Base-by-base conservation (phyloP, 2,113 vertebrate genomes). In the Jacana jacana region DNA sequence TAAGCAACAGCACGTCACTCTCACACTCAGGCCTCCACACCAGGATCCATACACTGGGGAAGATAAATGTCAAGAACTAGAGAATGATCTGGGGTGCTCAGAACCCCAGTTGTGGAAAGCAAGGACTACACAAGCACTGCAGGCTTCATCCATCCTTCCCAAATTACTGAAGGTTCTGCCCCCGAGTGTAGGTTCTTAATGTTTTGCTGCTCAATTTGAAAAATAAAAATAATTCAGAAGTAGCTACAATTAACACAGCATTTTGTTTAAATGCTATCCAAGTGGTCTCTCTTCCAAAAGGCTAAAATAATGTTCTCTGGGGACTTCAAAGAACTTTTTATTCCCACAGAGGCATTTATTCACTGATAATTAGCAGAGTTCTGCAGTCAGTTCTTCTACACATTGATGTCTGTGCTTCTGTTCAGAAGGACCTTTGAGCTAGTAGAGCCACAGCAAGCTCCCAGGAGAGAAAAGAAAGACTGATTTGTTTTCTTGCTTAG, bases 1-100 rank as follows among this genome's bases (percentile, higher is more conserved):
- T 30, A n/a, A 51, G 28, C 24, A 72, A 28, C 1, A 6, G 12
- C 2, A 1, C 9, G 30, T 14, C 30, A 9, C 12, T 27, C 33
- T 4, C 2, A 5, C 10, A 6, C 30, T n/a, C 68, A 19, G 11
- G 30, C 33, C 37, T 22, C 22, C 46, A 7, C 15, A 17, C 12
- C 70, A 25, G 33, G 11, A 1, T 37, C 58, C 25, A 8, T 15
- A 13, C 14, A 7, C 9, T 3, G 5, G 17, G n/a, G 17, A 52
- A 65, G 33, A 20, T 22, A 12, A 37, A 58, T 3, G 9, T 16
- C 28, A 27, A 18, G 20, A n/a, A 7, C 3, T 27, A 64, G 17
- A 4, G 6, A 39, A 17, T 7, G 3, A 31, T 9, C 13, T 15
- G 51, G 13, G 44, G 46, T 44, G 22, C 48, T 81, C 39, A 37